phyloP scores from a whole-genome alignment of 2,888 invertebrate genomes.

The Epinotia nisella region DNA sequence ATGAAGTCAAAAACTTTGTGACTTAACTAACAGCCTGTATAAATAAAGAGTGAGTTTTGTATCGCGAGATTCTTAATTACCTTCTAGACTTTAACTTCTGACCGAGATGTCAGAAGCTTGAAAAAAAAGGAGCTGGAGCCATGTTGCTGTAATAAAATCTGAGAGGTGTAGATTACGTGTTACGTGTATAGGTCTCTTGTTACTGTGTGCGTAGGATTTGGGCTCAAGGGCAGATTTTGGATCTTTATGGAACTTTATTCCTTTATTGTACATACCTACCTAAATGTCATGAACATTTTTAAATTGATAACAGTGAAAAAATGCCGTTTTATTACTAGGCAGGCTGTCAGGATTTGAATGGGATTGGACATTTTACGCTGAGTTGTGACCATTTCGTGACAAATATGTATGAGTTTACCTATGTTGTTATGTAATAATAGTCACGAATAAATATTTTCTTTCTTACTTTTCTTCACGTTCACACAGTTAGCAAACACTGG shows the following conservation, averaged over 20 bases:
- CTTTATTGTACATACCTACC: too few relatives aligned
- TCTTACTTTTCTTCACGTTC: too few relatives aligned
- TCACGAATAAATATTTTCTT: too few relatives aligned
- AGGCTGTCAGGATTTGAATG: too few relatives aligned
- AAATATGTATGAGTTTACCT: too few relatives aligned
- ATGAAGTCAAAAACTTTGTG: conserved; percentile 37
- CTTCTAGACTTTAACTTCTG: conserved; percentile 19
- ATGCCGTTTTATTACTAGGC: too few relatives aligned
- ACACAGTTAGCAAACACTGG: too few relatives aligned
- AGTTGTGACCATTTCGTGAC: too few relatives aligned
- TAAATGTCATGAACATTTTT: too few relatives aligned
- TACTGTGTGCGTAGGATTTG: neutral
- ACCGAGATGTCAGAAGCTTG: neutral
- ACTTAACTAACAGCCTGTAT: conserved; percentile 30
- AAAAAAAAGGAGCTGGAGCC: neutral
- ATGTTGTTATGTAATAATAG: too few relatives aligned
- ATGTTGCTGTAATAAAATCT: neutral
- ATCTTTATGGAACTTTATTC: neutral
- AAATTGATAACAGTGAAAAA: too few relatives aligned
- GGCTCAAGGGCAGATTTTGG: neutral
- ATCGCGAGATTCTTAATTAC: conserved; percentile 32
- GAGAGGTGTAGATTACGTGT: neutral
- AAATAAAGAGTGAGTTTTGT: conserved; percentile 33
- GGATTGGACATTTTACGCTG: too few relatives aligned
- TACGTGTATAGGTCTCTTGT: neutral